Evolutionary conservation across 2,113 vertebrate genomes (phyloP), one percentile per base, ranked within the genome.

Genomic region (Brachyhypopomus occidentalis): DNA sequence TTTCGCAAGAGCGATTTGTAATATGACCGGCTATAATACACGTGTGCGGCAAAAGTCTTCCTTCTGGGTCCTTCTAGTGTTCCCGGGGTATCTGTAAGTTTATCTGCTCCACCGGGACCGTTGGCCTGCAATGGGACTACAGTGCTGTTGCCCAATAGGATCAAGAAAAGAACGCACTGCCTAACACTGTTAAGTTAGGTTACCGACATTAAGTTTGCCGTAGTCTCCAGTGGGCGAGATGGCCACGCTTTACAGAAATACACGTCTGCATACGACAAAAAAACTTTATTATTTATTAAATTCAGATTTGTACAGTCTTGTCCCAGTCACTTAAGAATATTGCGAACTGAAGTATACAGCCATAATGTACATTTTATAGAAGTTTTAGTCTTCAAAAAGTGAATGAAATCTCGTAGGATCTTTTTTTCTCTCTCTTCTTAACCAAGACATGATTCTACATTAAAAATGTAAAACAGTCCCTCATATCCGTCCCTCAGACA

Each of bases 271-370:
- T 84, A 52, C 45, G 45, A 80, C 48, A 34, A 83, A 81, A 81
- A 79, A 83, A 75, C 59, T 75, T 78, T 78, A 72, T 71, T 71
- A 12, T 48, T 76, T 82, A 77, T 72, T 83, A 83, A 78, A 84
- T 82, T 79, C 75, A 86, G 72, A 70, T 34, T 79, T 78, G 58
- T 84, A 82, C 79, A 82, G 52, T 79, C 72, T 78, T 55, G 38
- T 25, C 78, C 71, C 77, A 75, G 72, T 72, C 5, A 56, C 72
- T 55, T 23, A 62, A 58, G 66, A 82, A 82, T 75, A 69, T 71
- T 64, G 71, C 66, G 71, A 85, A 75, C 23, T 36, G 19, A 38
- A 60, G 48, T 45, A 78, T 75, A 75, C 34, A 60, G 63, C 3
- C 63, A 45, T 56, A 67, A 48, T 70, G 36, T 75, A 56, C 48